Base-by-base conservation (phyloP, 2,797 vertebrate genomes). In the Hyperoplus lanceolatus region DNA sequence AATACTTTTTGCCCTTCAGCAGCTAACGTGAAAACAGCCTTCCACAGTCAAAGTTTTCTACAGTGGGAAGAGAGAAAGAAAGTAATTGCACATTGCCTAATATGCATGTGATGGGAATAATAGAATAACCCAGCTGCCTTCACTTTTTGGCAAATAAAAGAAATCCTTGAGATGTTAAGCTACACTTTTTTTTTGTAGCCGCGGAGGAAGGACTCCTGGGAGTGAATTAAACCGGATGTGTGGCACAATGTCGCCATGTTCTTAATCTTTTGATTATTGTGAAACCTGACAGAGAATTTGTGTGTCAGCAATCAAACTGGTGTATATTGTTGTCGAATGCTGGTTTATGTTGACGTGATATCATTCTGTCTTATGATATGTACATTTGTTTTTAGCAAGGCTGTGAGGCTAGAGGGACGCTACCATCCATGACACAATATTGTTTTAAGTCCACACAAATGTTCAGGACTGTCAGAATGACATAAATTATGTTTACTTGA, bases 91-190 rank as follows among this genome's bases (percentile, higher is more conserved):
- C 38, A 38, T 45, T 38, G 50, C 42, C 41, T 49, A 38, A 70
- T 39, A 36, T 43, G 51, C 71, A 48, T 62, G n/a, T 46, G 51
- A 71, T 51, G 53, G 51, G 16, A 75, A 66, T 39, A 21, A 61
- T 29, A 29, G 29, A 54, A 16, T 8, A 48, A 7, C 38, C 38
- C 42, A 58, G 43, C 56, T 46, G 50, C 18, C 18, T 62, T 45
- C 10, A 9, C 29, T 49, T 8, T 58, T 70, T 6, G 14, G 7
- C 12, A 49, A 16, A 7, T 50, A 70, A 4, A 69, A 51, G 21
- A 60, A 38, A 76, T 15, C 69, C 67, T 79, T 82, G 50, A 63
- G 21, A 18, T 60, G 66, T 45, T 50, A 39, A 50, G 55, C 11
- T 14, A 2, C 10, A 41, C 61, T 38, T 51, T 50, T 64, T 43